A percentile compares a stretch with the other conserved stretches of the same genome.
These are phyloP conservation scores for Erpobdella octoculata DNA, from an alignment of 2,888 invertebrate species.

Conservation along the genomic window DNA sequence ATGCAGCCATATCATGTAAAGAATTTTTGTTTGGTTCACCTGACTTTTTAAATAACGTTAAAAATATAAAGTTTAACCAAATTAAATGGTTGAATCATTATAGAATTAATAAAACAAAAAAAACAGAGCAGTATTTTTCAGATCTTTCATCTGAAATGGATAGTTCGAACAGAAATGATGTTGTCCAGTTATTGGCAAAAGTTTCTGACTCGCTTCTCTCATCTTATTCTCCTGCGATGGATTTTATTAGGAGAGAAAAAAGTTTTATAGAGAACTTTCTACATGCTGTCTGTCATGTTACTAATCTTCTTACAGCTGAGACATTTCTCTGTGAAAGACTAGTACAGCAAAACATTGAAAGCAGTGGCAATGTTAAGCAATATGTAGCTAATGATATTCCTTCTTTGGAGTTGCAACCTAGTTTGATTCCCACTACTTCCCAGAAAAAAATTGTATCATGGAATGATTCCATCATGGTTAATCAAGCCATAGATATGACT, in stretches of 20 bases:
- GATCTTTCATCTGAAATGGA: not conserved
- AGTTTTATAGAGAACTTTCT: slow-evolving; percentile 48
- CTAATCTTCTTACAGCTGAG: slow-evolving; percentile 45
- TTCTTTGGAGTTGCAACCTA: no score
- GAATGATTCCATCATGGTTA: slow-evolving; percentile 48
- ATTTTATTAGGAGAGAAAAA: slow-evolving; percentile 45
- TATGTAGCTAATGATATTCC: no score
- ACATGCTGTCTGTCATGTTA: slow-evolving; percentile 48
- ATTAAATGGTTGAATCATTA: slow-evolving; percentile 40
- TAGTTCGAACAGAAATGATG: not conserved
- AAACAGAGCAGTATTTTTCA: not conserved
- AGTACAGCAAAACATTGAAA: not conserved
- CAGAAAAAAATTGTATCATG: slow-evolving; percentile 48
- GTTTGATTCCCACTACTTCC: not conserved
- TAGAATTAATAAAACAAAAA: no score
- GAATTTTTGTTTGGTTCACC: slow-evolving; percentile 46
- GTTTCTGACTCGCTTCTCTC: slow-evolving; percentile 39
- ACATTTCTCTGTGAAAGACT: slow-evolving; percentile 20
- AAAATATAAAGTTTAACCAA: slow-evolving; percentile 40
- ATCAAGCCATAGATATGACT: slow-evolving; percentile 43
- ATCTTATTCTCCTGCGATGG: slow-evolving; percentile 44
- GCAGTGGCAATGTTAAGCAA: not conserved
- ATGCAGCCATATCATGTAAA: slow-evolving; percentile 47
- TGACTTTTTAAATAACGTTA: slow-evolving; percentile 43
- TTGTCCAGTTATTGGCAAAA: not conserved